Base-by-base conservation (phyloP, 2,797 vertebrate species). In the Chloroceryle amazona region DNA sequence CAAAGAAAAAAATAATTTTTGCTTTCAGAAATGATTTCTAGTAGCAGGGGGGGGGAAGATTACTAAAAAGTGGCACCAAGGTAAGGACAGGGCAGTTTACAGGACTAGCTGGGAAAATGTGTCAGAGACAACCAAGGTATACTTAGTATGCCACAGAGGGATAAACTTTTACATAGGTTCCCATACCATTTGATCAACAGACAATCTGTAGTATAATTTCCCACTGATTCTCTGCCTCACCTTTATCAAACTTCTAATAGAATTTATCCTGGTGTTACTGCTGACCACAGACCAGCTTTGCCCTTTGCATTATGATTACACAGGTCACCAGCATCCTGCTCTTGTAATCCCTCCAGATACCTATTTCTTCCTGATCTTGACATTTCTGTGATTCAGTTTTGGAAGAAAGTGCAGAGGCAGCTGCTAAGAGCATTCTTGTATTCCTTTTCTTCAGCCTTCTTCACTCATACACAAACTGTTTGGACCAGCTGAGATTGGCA, bases 51-150 rank as follows among this genome's bases (percentile, higher is more conserved):
- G 16, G 4, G 19, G 29, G 31, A 14, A 33, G 19, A 65, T 11
- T 3, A 39, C n/a, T 41, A 14, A 29, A 86, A 86, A 83, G 1
- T 1, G 7, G 14, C 28, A 74, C 3, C 21, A 72, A 44, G 5
- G 9, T 8, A 51, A 11, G 22, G 17, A 65, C 18, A 0, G 0
- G 11, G 11, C 2, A 1, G 22, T 33, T 80, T 67, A 49, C 25
- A 11, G 44, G 17, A 52, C 31, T 68, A 46, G 60, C 11, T 81
- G 35, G 10, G 51, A 16, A 66, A 57, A 25, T 1, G 16, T 12
- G 13, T 46, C 39, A 63, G 13, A 80, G 39, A 6, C 29, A 13
- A 83, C 5, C 0, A 0, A 67, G 5, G 8, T 28, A 62, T 1
- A 1, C 37, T 37, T 41, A 26, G 22, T 13, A 60, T 1, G 4